Percentiles rank a stretch among this genome's conserved stretches.
Conservation (phyloP, 2,888 invertebrate genomes). For the Thereva nobilitata region DNA sequence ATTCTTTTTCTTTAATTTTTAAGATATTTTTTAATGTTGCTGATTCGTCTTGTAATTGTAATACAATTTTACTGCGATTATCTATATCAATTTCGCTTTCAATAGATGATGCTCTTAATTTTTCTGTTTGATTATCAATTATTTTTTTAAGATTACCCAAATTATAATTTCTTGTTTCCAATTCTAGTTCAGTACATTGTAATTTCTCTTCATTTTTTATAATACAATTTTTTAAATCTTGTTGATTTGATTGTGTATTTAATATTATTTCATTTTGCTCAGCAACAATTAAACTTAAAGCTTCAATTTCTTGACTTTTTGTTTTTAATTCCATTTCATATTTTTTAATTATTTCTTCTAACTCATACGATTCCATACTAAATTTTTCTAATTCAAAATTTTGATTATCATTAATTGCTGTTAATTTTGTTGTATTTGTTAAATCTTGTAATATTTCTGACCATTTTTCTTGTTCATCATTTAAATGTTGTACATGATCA, state of each 20-base stretch:
- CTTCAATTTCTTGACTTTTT: no score
- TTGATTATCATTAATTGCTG: neutral
- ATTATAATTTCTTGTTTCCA: no score
- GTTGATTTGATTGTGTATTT: no score
- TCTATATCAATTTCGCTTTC: neutral
- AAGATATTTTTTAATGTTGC: no score
- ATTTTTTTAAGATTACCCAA: neutral
- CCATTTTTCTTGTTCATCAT: conserved; percentile 51
- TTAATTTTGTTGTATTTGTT: neutral
- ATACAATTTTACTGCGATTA: neutral
- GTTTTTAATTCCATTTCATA: neutral
- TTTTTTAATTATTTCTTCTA: neutral
- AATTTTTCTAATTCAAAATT: neutral
- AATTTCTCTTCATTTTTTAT: no score
- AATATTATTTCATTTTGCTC: no score
- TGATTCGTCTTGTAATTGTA: neutral
- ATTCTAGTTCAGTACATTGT: no score
- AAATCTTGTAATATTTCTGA: conserved; percentile 48
- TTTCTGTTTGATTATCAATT: neutral
- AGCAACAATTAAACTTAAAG: no score
- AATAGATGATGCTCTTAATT: neutral
- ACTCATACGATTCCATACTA: neutral
- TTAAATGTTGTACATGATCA: conserved; percentile 48
- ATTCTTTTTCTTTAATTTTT: no score
- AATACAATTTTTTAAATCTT: no score